Evolutionary conservation across 2,888 invertebrate genomes (phyloP), one percentile per base, ranked within the genome.

Genomic region (Trypoxylon attenuatum): DNA sequence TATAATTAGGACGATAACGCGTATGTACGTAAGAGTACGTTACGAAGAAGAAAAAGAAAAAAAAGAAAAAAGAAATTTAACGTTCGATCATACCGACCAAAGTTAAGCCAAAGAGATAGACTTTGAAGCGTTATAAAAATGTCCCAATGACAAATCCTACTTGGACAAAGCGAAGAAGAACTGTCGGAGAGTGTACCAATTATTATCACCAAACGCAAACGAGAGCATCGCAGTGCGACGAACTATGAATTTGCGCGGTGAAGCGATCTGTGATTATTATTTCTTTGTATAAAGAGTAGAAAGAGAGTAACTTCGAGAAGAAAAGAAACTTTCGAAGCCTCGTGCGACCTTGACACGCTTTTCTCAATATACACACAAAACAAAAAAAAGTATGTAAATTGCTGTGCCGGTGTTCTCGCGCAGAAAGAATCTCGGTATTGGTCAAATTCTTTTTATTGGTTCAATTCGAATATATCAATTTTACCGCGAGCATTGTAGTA

Each of bases 191-290:
- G 13, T 43, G 33, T 21, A 27, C 45, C 51, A 50, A 38, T 51
- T 39, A 43, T 25, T 10, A 33, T 58, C 53, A 43, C 8, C 63
- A 27, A 21, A 27, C 49, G 47, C 53, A 23, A 51, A 6, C 33
- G 33, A 33, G 8, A 53, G 27, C 33, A 55, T 50, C 27, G 50
- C 38, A 21, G 33, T 38, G 54, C 23, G 54, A 46, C 6, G 49
- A 41, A 58, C 46, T 10, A 23, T 25, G 66, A 54, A 46, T 57
- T 68, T 58, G 50, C 65, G 57, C 68, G 74, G 66, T 72, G 69
- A 72, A 78, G 73, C 75, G 71, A 80, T 73, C 79, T 81, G 79
- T 82, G 81, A 82, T 82, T 81, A 77, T 82, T 76, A 79, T 82
- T 81, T 79, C 73, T 70, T 64, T 75, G 69, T 75, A 71, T 74